A percentile compares a stretch with the other conserved stretches of the same genome.
Conservation (phyloP, 1,140 invertebrate genomes). For the Leguminivora glycinivorella region DNA sequence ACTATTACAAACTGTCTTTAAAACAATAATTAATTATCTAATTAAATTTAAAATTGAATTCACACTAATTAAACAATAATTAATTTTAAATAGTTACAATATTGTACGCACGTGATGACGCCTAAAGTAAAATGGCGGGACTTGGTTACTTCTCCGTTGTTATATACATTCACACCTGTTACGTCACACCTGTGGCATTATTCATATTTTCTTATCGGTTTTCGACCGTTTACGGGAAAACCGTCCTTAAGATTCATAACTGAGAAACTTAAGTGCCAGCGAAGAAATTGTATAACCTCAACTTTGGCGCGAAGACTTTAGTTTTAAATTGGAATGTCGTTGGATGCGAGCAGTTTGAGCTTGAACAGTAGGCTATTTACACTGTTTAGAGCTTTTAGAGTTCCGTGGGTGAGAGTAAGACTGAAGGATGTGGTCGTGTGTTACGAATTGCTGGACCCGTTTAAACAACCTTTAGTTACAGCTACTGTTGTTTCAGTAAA, state of each 20-base stretch:
- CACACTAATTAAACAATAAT: slow-evolving; percentile 51
- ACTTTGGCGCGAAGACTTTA: slow-evolving; percentile 3
- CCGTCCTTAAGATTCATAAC: slow-evolving; percentile 39
- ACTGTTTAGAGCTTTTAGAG: slow-evolving; percentile 24
- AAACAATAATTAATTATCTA: slow-evolving; percentile 28
- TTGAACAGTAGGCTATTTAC: slow-evolving; percentile 18
- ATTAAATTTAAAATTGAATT: slow-evolving; percentile 8
- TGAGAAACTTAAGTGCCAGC: neutral
- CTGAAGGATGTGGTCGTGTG: neutral
- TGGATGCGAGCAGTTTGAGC: neutral
- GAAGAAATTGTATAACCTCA: neutral
- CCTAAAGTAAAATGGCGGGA: slow-evolving; percentile 66
- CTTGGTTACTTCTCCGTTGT: slow-evolving; percentile 49
- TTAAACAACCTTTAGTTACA: neutral
- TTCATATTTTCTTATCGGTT: slow-evolving; percentile 69
- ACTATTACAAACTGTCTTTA: slow-evolving; percentile 36
- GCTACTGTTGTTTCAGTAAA: neutral
- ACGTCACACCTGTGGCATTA: slow-evolving; percentile 64
- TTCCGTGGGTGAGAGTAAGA: slow-evolving; percentile 1
- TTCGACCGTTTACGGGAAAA: slow-evolving; percentile 48
- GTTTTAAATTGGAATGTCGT: slow-evolving; percentile 3
- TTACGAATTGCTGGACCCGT: slow-evolving; percentile 6
- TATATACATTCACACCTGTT: slow-evolving; percentile 71
- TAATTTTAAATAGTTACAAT: slow-evolving; percentile 51
- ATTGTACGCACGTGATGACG: slow-evolving; percentile 48